Evolutionary conservation across 2,113 vertebrate genomes (phyloP).

Genomic region (Saccopteryx bilineata): DNA sequence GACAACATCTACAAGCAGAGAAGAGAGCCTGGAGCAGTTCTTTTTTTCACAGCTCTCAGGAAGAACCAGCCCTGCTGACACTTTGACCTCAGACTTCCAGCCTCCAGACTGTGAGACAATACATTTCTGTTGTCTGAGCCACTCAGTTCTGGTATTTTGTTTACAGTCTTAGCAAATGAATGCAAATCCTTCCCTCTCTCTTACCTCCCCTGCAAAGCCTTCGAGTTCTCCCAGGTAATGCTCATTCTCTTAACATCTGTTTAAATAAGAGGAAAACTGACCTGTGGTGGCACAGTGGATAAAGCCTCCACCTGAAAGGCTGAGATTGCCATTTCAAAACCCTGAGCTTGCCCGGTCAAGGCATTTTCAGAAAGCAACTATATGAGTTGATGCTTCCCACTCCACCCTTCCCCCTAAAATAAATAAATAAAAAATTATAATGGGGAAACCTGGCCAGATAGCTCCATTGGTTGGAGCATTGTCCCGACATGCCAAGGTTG

Average conservation of each 20-base stretch:
- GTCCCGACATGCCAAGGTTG: no score
- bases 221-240: background rate
- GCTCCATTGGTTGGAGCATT: no score
- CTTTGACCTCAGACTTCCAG: background rate
- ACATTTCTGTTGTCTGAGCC: background rate
- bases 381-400: no score
- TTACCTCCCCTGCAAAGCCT: background rate
- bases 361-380: no score
- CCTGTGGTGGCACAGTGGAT: no score
- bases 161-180: background rate
- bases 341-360: no score
- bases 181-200: no score
- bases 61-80: background rate
- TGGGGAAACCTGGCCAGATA: no score
- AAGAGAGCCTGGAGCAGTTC: background rate
- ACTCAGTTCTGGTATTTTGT: background rate
- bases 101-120: background rate
- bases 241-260: background rate
- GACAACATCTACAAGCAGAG: background rate
- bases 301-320: no score
- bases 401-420: no score
- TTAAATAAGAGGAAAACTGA: background rate
- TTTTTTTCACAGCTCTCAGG: background rate
- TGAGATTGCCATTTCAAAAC: no score
- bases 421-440: no score